phyloP scores from a whole-genome alignment of 2,113 vertebrate genomes.

The Centrocercus urophasianus region DNA sequence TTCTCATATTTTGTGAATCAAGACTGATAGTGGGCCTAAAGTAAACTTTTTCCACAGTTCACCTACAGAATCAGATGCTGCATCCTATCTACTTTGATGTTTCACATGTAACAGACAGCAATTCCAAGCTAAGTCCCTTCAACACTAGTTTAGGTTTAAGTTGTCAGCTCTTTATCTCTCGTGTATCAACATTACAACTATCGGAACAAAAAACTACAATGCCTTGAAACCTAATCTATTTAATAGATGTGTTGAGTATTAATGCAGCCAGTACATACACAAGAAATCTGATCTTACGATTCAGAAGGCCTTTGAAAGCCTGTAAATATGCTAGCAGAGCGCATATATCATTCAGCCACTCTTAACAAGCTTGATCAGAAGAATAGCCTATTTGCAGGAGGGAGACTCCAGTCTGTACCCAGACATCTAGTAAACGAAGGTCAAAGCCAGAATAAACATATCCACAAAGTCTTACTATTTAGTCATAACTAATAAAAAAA shows the following conservation, averaged over 20 bases:
- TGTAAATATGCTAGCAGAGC: background rate
- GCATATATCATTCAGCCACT: background rate
- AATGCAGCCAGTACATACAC: background rate
- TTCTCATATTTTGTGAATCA: background rate
- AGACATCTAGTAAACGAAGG: background rate
- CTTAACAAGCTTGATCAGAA: background rate
- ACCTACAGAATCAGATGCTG: background rate
- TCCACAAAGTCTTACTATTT: background rate
- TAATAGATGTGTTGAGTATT: background rate
- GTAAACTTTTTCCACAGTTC: background rate
- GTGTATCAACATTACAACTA: background rate
- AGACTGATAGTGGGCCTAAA: background rate
- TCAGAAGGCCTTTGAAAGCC: background rate
- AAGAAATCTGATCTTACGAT: background rate
- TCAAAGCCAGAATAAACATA: background rate
- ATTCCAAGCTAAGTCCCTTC: background rate
- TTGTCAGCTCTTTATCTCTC: background rate
- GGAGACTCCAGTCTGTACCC: background rate
- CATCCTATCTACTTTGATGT: background rate
- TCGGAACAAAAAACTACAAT: background rate
- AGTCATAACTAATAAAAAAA: background rate
- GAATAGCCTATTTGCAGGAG: background rate
- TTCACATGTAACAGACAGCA: background rate
- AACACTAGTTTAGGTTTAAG: background rate
- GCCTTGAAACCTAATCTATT: background rate